Evolutionary conservation across 2,888 invertebrate species (phyloP).

Genomic region (Drosophila crucigera): DNA sequence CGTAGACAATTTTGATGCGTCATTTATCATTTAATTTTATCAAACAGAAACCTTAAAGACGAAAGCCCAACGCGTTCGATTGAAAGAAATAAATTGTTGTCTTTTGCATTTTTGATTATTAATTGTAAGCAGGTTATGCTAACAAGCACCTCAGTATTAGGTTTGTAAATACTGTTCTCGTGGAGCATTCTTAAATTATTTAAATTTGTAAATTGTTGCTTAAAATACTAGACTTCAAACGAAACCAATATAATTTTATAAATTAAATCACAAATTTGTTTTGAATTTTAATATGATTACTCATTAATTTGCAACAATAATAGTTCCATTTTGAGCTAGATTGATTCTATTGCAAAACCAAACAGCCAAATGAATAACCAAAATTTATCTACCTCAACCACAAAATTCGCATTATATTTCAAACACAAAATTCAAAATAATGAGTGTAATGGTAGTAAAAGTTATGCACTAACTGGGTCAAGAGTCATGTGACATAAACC

Average conservation of each 20-base stretch:
- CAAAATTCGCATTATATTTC: not conserved
- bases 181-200: not conserved
- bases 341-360: not conserved
- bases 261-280: not conserved
- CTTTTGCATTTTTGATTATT: constrained; percentile 43
- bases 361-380: not conserved
- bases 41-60: constrained; percentile 21
- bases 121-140: constrained; percentile 36
- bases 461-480: constrained; percentile 11
- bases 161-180: not conserved
- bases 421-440: not conserved
- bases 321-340: not conserved
- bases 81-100: constrained; percentile 70
- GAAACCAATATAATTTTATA: not conserved
- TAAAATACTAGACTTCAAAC: not conserved
- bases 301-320: not conserved
- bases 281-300: not conserved
- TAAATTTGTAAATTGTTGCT: not conserved
- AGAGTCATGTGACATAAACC: constrained; percentile 1
- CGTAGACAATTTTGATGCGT: constrained; percentile 42
- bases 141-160: not conserved
- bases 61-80: constrained; percentile 53
- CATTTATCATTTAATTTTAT: constrained; percentile 70
- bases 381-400: constrained; percentile 1
- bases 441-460: constrained; percentile 10